phyloP scores from a whole-genome alignment of 2,113 vertebrate species.

The Callospermophilus lateralis region DNA sequence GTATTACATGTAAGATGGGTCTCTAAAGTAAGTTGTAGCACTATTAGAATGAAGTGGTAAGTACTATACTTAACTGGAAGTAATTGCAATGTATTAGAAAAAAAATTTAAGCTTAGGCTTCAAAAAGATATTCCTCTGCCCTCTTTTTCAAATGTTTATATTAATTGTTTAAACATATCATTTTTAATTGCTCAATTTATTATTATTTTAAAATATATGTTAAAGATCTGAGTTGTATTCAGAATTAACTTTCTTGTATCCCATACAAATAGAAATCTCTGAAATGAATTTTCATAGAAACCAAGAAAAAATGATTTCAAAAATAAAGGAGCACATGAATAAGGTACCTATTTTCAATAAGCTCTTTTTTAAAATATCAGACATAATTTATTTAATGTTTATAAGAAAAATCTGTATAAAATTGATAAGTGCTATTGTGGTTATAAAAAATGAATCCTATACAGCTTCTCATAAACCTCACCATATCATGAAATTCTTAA shows the following conservation, averaged over 20 bases:
- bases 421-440: neutral
- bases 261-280: neutral
- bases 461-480: neutral
- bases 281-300: neutral
- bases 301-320: neutral
- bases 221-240: neutral
- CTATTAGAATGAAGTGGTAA: neutral
- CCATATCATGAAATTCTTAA: no score
- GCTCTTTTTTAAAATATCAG: neutral
- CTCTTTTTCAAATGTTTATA: neutral
- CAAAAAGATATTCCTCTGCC: neutral
- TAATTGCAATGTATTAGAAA: neutral
- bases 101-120: neutral
- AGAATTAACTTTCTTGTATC: neutral
- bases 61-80: neutral
- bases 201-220: neutral
- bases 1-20: neutral
- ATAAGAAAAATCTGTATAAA: neutral
- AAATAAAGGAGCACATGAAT: neutral
- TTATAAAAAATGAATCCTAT: neutral
- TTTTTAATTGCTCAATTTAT: neutral
- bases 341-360: neutral
- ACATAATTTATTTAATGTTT: neutral
- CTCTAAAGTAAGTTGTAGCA: neutral
- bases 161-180: neutral